Evolutionary conservation across 1,140 invertebrate species (phyloP), one percentile per base, ranked within the genome.

Genomic region (Tetragonula clypearis): DNA sequence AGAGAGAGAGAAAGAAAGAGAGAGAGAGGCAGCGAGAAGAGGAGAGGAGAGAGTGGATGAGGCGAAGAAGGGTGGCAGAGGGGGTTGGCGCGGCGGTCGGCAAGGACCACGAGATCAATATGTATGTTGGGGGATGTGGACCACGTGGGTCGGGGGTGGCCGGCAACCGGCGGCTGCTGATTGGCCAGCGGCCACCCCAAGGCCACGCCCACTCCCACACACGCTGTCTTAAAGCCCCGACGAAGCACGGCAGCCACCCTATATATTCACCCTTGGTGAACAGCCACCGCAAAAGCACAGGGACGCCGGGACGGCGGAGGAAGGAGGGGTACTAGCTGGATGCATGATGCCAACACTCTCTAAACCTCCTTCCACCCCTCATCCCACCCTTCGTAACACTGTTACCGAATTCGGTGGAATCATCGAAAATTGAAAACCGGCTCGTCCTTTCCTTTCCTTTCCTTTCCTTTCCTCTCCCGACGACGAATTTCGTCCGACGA

Each of bases 71-170:
- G 21, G 60, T 41, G 74, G 30, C 74, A 21, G 56, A 79, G 79
- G 79, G 86, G 86, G 80, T 80, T 86, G 79, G 89, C 80, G 86
- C 82, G 89, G 87, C 91, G 92, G 92, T 92, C 92, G 88, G 88
- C 89, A 87, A 93, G 92, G 93, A 94, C 94, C 94, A 94, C 93
- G 93, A 94, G 94, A 95, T 95, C 94, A 95, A 95, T 95, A 95
- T 95, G 94, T 94, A 95, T 95, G 94, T 94, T 93, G 93, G 93
- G 93, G 93, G 93, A 93, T 94, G 91, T 94, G 93, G 93, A 94
- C 94, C 92, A 92, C 92, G 91, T 92, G 94, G 92, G 94, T 93
- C 91, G 94, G 94, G 93, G 94, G 93, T 93, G 94, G 94, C 94
- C 92, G 89, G 93, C 92, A 87, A 85, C 88, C 87, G 90, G 90